Conservation (phyloP, 2,888 invertebrate species). For the Aleiodes testaceus region DNA sequence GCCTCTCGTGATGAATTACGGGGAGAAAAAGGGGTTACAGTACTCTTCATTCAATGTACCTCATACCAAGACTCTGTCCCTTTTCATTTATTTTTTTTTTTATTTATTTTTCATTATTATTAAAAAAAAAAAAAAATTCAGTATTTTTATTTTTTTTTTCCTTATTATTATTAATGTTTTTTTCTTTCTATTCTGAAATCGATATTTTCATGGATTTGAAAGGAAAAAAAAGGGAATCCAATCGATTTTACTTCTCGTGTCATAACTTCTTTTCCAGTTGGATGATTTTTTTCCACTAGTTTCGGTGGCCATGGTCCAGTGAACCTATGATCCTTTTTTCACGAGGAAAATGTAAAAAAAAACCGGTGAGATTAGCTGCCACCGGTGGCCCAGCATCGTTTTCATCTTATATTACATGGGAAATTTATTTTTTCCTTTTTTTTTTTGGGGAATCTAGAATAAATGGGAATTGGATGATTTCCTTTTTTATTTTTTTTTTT, state of each 20-base stretch:
- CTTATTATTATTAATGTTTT: slow-evolving; percentile 8
- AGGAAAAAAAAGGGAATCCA: not conserved
- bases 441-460: not conserved
- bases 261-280: slow-evolving; percentile 22
- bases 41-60: slow-evolving; percentile 21
- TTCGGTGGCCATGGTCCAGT: slow-evolving; percentile 16
- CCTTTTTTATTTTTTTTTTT: too few species aligned
- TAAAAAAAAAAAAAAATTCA: too few species aligned
- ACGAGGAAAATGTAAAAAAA: not conserved
- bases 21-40: slow-evolving; percentile 8
- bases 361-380: slow-evolving; percentile 28
- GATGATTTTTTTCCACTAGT: slow-evolving; percentile 15
- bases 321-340: slow-evolving; percentile 18
- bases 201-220: not conserved
- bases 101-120: slow-evolving; percentile 15
- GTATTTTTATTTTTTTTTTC: slow-evolving; percentile 3
- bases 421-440: slow-evolving; percentile 21
- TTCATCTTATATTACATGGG: slow-evolving; percentile 22
- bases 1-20: slow-evolving; percentile 33
- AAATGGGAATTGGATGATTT: too few species aligned
- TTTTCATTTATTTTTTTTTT: slow-evolving; percentile 4
- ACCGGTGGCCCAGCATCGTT: slow-evolving; percentile 16
- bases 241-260: slow-evolving; percentile 10
- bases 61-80: slow-evolving; percentile 1
- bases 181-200: not conserved